Evolutionary conservation across 2,797 vertebrate species (phyloP).

Genomic region (Myoxocephalus aenaeus): DNA sequence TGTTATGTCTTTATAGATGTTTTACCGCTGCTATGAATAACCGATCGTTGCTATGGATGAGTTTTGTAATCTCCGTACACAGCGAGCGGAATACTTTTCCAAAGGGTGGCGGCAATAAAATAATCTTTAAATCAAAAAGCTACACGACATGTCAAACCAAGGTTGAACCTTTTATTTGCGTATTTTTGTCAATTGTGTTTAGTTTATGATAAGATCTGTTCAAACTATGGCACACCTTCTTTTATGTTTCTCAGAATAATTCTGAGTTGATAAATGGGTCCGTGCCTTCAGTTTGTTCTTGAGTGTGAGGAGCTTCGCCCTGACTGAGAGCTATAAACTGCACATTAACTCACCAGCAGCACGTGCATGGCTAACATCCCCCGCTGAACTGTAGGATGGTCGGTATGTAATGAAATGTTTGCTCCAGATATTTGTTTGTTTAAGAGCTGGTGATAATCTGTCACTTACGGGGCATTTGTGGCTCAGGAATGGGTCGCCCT

Average conservation of each 20-base stretch:
- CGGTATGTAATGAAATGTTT: constrained; percentile 28
- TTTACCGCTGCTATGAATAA: neutral
- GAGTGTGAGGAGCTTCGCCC: constrained; percentile 10
- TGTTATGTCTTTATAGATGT: neutral
- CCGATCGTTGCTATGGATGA: neutral
- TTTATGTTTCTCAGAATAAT: neutral
- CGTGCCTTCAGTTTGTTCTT: constrained; percentile 13
- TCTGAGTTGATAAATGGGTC: constrained; percentile 2
- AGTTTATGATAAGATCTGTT: neutral
- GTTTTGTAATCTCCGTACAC: neutral
- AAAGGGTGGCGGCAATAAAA: neutral
- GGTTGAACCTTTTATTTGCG: constrained; percentile 13
- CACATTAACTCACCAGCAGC: constrained; percentile 21
- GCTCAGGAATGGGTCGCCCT: neutral
- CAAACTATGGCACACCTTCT: neutral
- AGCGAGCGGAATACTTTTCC: neutral
- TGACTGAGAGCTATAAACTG: constrained; percentile 19
- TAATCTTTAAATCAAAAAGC: neutral
- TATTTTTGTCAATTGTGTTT: neutral
- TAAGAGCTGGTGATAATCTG: neutral
- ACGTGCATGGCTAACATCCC: constrained; percentile 3
- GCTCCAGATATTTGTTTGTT: constrained; percentile 25
- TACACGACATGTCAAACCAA: constrained; percentile 37
- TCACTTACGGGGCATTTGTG: neutral
- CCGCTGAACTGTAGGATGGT: constrained; percentile 11